These are phyloP conservation scores for Styela plicata DNA, from an alignment of 23 tunicate genomes.

Conservation along the genomic window DNA sequence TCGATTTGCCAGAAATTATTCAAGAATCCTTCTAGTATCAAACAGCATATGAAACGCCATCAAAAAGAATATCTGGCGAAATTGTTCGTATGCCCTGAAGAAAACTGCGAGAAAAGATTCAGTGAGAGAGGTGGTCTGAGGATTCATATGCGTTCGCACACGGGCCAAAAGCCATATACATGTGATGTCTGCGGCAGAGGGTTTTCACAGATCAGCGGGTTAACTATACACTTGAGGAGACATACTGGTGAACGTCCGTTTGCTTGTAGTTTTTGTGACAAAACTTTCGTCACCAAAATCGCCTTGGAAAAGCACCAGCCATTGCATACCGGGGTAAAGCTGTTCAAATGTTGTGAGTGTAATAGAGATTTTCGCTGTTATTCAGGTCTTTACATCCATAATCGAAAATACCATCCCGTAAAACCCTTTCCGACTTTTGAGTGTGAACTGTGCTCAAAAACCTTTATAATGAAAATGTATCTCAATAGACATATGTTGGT, in stretches of 20 bases:
- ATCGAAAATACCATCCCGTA: not conserved
- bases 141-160: too few relatives aligned
- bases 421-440: not conserved
- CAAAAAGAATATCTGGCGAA: too few relatives aligned
- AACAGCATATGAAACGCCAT: not conserved
- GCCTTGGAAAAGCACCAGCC: not conserved
- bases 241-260: not conserved
- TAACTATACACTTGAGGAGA: not conserved
- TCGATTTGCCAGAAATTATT: not conserved
- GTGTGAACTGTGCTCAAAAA: not conserved
- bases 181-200: not conserved
- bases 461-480: not conserved
- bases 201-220: too few relatives aligned
- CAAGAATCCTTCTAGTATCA: not conserved
- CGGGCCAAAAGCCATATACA: too few relatives aligned
- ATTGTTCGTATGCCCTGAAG: too few relatives aligned
- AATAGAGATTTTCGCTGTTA: not conserved
- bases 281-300: not conserved
- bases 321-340: not conserved
- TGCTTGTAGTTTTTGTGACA: not conserved
- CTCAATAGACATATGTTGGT: not conserved
- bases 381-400: not conserved
- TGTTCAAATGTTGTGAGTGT: not conserved
- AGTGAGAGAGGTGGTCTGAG: too few relatives aligned
- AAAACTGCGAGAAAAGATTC: too few relatives aligned